These are phyloP conservation scores for Drosophila engyochracea DNA, from an alignment of 2,888 invertebrate species.

Conservation along the genomic window DNA sequence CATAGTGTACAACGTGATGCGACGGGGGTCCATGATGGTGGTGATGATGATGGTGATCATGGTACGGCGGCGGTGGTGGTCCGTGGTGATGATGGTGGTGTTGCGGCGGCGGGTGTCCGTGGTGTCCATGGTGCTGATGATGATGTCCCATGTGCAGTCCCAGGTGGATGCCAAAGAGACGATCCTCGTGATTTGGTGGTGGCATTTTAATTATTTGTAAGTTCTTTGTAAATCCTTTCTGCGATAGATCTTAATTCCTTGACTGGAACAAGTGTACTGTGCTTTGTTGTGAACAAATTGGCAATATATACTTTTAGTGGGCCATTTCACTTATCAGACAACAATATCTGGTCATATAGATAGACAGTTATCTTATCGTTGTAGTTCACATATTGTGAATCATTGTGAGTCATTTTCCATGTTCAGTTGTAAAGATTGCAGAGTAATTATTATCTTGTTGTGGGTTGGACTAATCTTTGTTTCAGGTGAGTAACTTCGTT, in stretches of 20 bases:
- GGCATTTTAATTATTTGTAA: constrained; percentile 38
- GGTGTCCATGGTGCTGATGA: constrained; percentile 56
- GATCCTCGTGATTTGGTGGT: constrained; percentile 62
- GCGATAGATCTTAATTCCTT: constrained; percentile 31
- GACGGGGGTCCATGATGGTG: constrained; percentile 46
- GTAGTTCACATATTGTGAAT: constrained; percentile 24
- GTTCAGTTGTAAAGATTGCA: constrained; percentile 36
- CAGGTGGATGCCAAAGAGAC: constrained; percentile 65
- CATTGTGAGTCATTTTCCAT: constrained; percentile 38
- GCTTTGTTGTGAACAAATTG: constrained; percentile 22
- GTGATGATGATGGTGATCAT: constrained; percentile 52
- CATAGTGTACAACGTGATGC: constrained; percentile 18
- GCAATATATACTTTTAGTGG: constrained; percentile 56
- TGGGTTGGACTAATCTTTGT: constrained; percentile 25
- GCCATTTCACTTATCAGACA: constrained; percentile 31
- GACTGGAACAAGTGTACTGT: constrained; percentile 47
- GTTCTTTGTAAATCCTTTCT: constrained; percentile 22
- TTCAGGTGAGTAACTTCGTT: constrained; percentile 44
- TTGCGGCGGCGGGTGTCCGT: constrained; percentile 39
- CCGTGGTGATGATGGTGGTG: constrained; percentile 57
- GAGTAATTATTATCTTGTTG: constrained; percentile 2
- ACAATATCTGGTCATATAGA: constrained; percentile 24
- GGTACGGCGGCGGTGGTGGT: constrained; percentile 46
- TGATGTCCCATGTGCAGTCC: constrained; percentile 62
- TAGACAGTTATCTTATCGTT: constrained; percentile 57